Evolutionary conservation across 92 coral and sea anemone species (phyloP), one percentile per base, ranked within the genome.

Genomic region (Porites lobata): DNA sequence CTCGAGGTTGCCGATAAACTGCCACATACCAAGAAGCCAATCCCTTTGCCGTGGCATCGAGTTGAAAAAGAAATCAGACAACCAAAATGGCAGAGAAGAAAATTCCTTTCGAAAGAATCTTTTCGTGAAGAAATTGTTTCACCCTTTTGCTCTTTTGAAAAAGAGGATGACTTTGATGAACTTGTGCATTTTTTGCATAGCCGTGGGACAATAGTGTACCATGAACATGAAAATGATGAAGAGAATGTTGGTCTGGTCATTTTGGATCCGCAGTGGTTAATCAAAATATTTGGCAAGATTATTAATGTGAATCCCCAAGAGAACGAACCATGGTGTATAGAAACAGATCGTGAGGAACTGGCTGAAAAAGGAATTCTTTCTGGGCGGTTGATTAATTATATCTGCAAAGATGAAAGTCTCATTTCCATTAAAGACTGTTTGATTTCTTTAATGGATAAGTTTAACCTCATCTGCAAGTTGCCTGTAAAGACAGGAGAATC

Each of bases 381-480:
- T 20, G 6, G 4, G 3, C 20, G 52, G 7, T 53, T 72, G 15
- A 9, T 72, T 8, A 59, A 72, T 72, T 3, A 50, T 51, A 11
- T 59, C 15, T 72, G 59, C 26, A 5, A n/a, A 29, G 50, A 17
- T 29, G 17, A 50, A 59, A n/a, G 19, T 2, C 11, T 72, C 18
- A 29, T 5, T 1, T 22, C 17, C 58, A 50, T 72, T 9, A 72
- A 72, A 20, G 29, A 50, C 24, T 50, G 58, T 9, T 7, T 72
- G 58, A 52, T 72, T 72, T 11, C 24, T 53, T 17, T 72, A 11
- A 72, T 72, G 77, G 43, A 72, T 58, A 72, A 50, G 15, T 72
- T 72, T 29, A 72, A 72, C 77, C 77, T 72, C 18, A 53, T 72
- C n/a, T 72, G 77, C 50, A 52, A 72, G 52, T 72, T 18, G 13